These are phyloP conservation scores for Muschampia plurimacula DNA, from an alignment of 2,888 invertebrate species.

Conservation along the genomic window DNA sequence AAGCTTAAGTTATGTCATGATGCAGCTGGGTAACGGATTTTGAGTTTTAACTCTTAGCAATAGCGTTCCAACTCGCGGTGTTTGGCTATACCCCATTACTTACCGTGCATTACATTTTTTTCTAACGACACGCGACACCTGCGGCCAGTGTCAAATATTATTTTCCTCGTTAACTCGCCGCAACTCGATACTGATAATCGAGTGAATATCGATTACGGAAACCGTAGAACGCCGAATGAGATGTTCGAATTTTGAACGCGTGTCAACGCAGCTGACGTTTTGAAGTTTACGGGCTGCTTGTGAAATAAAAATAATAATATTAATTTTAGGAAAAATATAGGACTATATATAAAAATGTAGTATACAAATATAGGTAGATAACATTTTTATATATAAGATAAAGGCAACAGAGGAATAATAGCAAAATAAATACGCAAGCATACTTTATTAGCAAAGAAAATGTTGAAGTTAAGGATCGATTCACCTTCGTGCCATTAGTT, in stretches of 20 bases:
- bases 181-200: constrained; percentile 76
- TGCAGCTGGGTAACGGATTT: not conserved
- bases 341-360: too few relatives aligned
- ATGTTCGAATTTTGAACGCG: constrained; percentile 60
- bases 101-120: constrained; percentile 45
- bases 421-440: too few relatives aligned
- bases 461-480: too few relatives aligned
- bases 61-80: not conserved
- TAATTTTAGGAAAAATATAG: too few relatives aligned
- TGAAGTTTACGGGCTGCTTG: constrained; percentile 24
- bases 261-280: constrained; percentile 49
- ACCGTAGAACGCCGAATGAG: constrained; percentile 69
- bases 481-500: too few relatives aligned
- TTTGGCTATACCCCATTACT: not conserved
- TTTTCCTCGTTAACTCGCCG: constrained; percentile 71
- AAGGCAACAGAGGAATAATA: too few relatives aligned
- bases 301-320: not conserved
- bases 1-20: not conserved
- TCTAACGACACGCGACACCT: constrained; percentile 72
- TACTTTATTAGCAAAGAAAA: too few relatives aligned
- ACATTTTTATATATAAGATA: too few relatives aligned
- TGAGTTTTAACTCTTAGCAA: not conserved
- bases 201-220: constrained; percentile 73
- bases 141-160: constrained; percentile 76
- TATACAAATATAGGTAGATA: too few relatives aligned